These are phyloP conservation scores for Drosophila subobscura DNA, from an alignment of 1,140 invertebrate genomes.

Conservation along the genomic window DNA sequence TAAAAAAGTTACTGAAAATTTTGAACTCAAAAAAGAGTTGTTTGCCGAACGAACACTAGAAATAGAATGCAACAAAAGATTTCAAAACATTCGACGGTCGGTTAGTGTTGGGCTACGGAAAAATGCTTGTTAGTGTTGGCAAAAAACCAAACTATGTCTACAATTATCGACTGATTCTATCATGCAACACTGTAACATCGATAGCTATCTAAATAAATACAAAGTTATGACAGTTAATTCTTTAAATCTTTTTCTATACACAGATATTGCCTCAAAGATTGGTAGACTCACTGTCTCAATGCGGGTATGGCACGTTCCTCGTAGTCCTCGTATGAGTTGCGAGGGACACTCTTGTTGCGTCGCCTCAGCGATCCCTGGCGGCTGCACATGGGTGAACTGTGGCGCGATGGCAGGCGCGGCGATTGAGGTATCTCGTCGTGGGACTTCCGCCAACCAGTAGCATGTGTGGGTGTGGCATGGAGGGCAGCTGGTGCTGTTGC, in stretches of 20 bases:
- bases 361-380: constrained; percentile 87
- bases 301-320: constrained; percentile 93
- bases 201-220: constrained; percentile 27
- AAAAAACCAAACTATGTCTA: constrained; percentile 20
- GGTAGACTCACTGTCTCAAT: constrained; percentile 88
- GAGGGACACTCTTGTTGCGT: constrained; percentile 89
- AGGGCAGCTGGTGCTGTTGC: constrained; percentile 28
- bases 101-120: constrained; percentile 29
- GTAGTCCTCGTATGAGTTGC: constrained; percentile 93
- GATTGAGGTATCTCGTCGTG: constrained; percentile 82
- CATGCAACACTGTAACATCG: constrained; percentile 32
- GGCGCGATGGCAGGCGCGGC: constrained; percentile 75
- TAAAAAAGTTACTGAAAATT: no score
- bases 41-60: no score
- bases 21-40: no score
- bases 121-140: constrained; percentile 10
- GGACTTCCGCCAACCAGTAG: constrained; percentile 57
- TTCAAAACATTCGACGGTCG: constrained; percentile 35
- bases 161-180: constrained; percentile 12
- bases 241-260: constrained; percentile 21
- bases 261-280: not conserved
- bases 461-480: constrained; percentile 41
- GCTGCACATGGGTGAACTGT: constrained; percentile 83
- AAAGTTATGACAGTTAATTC: constrained; percentile 12
- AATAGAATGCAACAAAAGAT: constrained; percentile 42